Conservation (phyloP, 2,113 vertebrate genomes). For the Chloroceryle aenea region DNA sequence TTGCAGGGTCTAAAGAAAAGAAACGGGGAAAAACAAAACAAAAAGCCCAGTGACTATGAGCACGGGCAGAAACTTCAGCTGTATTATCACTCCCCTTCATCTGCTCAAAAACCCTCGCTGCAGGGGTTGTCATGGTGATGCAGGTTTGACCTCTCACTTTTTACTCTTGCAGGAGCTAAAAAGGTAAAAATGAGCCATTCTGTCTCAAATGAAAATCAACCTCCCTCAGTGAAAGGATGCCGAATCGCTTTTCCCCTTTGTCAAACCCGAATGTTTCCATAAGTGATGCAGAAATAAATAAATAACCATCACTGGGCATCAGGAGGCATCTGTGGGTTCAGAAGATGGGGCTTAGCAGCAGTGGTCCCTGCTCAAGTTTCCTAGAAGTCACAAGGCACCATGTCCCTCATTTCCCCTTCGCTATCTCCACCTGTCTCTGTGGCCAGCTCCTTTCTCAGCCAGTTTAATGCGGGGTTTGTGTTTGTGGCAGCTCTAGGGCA, state of each 20-base stretch:
- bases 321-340: not conserved
- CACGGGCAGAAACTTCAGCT: constrained; percentile 64
- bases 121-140: constrained; percentile 81
- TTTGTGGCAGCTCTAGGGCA: constrained; percentile 53
- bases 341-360: not conserved
- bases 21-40: constrained; percentile 2
- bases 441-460: not conserved
- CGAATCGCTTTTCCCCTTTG: constrained; percentile 64
- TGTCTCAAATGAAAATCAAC: constrained; percentile 78
- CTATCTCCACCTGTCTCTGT: rapidly evolving
- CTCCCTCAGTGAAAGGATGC: constrained; percentile 64
- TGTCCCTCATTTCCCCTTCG: not conserved
- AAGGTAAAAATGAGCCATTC: constrained; percentile 79
- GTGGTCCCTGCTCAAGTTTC: not conserved
- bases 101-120: constrained; percentile 64
- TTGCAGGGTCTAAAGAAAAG: not conserved
- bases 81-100: constrained; percentile 75
- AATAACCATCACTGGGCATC: not conserved
- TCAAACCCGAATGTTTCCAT: constrained; percentile 63
- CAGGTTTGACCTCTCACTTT: constrained; percentile 82
- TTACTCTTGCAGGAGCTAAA: constrained; percentile 79
- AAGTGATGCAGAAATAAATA: not conserved
- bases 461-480: not conserved
- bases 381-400: not conserved
- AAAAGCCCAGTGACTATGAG: not conserved